Conservation (phyloP, 2,797 vertebrate genomes). For the Oophaga sylvatica region DNA sequence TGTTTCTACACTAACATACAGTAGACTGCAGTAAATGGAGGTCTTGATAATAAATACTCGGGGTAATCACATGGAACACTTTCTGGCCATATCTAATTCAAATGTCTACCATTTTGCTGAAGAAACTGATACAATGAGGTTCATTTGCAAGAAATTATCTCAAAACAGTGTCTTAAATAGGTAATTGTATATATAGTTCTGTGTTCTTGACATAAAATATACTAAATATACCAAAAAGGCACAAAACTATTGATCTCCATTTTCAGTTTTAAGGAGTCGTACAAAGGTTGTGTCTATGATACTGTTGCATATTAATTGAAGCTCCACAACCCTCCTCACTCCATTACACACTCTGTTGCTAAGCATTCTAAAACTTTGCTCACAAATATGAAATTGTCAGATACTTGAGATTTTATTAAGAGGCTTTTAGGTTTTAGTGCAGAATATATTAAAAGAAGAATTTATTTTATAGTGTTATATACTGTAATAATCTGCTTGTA, state of each 20-base stretch:
- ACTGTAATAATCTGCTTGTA: neutral
- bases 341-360: neutral
- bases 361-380: conserved; percentile 8
- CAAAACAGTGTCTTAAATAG: neutral
- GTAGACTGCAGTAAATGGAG: neutral
- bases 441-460: neutral
- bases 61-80: neutral
- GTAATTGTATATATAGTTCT: neutral
- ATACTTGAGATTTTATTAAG: conserved; percentile 15
- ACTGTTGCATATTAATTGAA: neutral
- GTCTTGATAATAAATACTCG: neutral
- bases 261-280: neutral
- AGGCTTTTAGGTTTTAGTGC: neutral
- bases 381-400: neutral
- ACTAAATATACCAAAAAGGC: neutral
- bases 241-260: neutral
- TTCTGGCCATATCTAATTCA: neutral
- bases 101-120: neutral
- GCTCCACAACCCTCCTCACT: neutral
- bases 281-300: neutral
- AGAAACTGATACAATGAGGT: neutral
- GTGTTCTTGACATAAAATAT: neutral
- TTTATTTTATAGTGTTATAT: neutral
- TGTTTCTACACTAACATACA: no score
- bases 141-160: neutral